Evolutionary conservation across 2,888 invertebrate genomes (phyloP).

Genomic region (Epinotia ramella): DNA sequence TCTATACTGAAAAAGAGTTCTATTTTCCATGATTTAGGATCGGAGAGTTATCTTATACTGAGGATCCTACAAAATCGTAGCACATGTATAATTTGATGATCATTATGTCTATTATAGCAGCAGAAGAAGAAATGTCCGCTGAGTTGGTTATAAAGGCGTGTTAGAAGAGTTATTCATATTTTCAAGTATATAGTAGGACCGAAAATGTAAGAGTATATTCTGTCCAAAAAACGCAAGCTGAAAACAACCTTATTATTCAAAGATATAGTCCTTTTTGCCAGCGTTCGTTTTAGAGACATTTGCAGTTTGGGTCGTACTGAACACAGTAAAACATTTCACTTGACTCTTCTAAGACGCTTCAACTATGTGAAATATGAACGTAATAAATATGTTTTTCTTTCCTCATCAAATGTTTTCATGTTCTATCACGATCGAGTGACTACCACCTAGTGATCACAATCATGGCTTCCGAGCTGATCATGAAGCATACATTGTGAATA

Average conservation of each 20-base stretch:
- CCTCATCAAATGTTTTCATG: neutral
- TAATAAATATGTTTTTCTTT: neutral
- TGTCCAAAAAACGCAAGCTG: too few relatives aligned
- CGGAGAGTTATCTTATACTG: neutral
- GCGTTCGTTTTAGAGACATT: too few relatives aligned
- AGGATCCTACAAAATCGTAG: neutral
- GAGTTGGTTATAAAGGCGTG: neutral
- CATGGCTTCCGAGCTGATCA: conserved; percentile 17
- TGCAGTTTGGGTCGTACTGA: too few relatives aligned
- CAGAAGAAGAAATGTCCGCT: neutral
- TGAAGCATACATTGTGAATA: conserved; percentile 39
- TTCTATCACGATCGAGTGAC: conserved; percentile 31
- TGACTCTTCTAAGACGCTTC: conserved; percentile 1
- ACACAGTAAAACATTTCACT: too few relatives aligned
- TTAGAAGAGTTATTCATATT: neutral
- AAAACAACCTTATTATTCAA: too few relatives aligned
- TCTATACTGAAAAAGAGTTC: neutral
- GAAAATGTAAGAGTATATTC: too few relatives aligned
- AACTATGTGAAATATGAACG: neutral
- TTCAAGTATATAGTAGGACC: neutral
- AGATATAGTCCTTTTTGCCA: too few relatives aligned
- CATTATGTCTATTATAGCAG: neutral
- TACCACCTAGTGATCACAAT: conserved; percentile 21
- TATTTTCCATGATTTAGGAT: neutral
- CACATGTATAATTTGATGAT: neutral